Conservation (phyloP, 2,797 vertebrate species). For the Sebastes diaconus region DNA sequence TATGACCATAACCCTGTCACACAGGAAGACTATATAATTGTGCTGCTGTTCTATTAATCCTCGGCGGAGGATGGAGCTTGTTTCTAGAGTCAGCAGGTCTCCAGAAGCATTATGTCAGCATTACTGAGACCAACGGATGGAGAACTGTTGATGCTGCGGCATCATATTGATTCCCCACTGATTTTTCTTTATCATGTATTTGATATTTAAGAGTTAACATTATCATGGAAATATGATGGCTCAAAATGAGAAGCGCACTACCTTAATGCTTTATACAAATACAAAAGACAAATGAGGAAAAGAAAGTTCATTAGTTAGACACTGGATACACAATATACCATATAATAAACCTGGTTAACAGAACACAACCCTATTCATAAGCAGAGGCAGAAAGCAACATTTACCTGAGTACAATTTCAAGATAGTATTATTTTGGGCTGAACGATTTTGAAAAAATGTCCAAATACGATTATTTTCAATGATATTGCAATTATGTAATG, state of each 20-base stretch:
- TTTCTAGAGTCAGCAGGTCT: conserved; percentile 56
- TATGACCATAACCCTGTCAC: conserved; percentile 59
- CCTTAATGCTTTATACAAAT: neutral
- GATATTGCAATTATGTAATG: too few species aligned
- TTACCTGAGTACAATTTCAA: neutral
- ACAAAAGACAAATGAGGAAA: neutral
- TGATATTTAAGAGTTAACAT: conserved; percentile 18
- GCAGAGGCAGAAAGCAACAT: neutral
- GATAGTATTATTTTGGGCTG: neutral
- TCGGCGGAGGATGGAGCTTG: conserved; percentile 22
- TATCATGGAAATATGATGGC: neutral
- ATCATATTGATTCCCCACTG: conserved; percentile 29
- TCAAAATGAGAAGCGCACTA: neutral
- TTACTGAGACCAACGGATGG: conserved; percentile 43
- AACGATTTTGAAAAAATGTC: too few species aligned
- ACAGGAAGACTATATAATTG: conserved; percentile 40
- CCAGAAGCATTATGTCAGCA: conserved; percentile 58
- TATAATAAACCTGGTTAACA: neutral
- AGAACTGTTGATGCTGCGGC: conserved; percentile 43
- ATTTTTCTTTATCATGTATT: conserved; percentile 27
- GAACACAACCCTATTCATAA: neutral
- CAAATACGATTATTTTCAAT: too few species aligned
- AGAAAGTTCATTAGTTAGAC: neutral
- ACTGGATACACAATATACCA: neutral
- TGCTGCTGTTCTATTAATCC: conserved; percentile 56